Percentiles rank a stretch among this genome's conserved stretches.
Conservation (phyloP, 35 echinoderm and acorn worm genomes). For the Hemicentrotus pulcherrimus region DNA sequence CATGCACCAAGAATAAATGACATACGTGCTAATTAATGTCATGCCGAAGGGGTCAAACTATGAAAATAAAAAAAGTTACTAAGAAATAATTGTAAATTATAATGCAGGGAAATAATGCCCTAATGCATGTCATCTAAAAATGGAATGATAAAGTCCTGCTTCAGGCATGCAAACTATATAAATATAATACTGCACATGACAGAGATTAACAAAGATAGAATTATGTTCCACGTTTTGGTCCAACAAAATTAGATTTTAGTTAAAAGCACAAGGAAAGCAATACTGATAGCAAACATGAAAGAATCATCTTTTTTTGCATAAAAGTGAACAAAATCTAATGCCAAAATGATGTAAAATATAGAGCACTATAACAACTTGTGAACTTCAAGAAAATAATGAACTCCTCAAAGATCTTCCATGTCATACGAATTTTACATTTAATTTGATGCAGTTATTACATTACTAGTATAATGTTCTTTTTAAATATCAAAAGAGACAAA, state of each 20-base stretch:
- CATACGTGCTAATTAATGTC: too few relatives aligned
- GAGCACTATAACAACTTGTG: too few relatives aligned
- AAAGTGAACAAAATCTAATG: not conserved
- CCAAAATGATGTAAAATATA: not conserved
- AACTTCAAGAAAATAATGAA: too few relatives aligned
- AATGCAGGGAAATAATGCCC: not conserved
- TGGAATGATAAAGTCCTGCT: not conserved
- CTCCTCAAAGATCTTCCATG: too few relatives aligned
- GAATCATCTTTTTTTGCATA: not conserved
- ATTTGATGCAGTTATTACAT: too few relatives aligned
- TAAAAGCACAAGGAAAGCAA: not conserved
- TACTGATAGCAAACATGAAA: conserved; percentile 11
- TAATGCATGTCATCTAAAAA: not conserved
- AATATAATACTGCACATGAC: not conserved
- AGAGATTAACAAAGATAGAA: not conserved
- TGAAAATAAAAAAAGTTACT: too few relatives aligned
- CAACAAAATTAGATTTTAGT: not conserved
- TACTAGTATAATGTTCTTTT: too few relatives aligned
- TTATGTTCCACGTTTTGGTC: not conserved
- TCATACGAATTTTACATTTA: too few relatives aligned
- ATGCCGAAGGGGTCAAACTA: too few relatives aligned
- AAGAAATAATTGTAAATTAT: not conserved
- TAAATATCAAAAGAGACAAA: too few relatives aligned
- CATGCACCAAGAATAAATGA: too few relatives aligned
- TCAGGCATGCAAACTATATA: not conserved